Evolutionary conservation across 2,113 vertebrate species (phyloP).

Genomic region (Indicator indicator): DNA sequence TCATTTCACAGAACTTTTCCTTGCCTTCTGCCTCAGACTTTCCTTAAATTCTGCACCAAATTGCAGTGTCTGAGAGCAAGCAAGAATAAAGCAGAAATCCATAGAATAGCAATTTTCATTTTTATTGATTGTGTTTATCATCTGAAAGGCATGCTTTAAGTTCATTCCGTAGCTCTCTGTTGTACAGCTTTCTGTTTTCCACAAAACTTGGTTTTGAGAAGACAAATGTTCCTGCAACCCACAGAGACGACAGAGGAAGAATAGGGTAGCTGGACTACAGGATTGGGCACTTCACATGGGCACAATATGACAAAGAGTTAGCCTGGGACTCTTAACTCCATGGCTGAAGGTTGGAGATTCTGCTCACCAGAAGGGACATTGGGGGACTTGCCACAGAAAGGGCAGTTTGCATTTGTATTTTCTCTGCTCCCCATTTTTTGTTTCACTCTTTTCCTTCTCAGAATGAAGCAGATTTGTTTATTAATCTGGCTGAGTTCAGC

Average conservation of each 20-base stretch:
- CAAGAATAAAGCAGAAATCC: neutral
- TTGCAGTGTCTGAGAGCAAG: neutral
- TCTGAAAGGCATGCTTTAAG: neutral
- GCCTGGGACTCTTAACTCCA: neutral
- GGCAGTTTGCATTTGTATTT: neutral
- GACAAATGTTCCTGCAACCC: neutral
- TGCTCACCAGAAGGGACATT: neutral
- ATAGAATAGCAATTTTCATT: neutral
- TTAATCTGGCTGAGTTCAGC: neutral
- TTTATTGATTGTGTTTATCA: neutral
- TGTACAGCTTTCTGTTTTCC: neutral
- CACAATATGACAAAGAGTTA: neutral
- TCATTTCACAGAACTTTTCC: neutral
- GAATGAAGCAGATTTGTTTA: neutral
- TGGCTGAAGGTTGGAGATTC: neutral
- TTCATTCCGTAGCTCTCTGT: neutral
- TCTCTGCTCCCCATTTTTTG: neutral
- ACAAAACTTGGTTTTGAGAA: neutral
- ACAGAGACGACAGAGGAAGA: neutral
- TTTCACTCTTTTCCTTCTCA: neutral
- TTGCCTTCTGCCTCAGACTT: neutral
- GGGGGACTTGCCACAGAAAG: neutral
- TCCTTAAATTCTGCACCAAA: neutral
- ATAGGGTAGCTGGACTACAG: no score
- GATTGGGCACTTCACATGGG: neutral